Base-by-base conservation (phyloP, 2,797 vertebrate species). In the Amblyraja radiata region DNA sequence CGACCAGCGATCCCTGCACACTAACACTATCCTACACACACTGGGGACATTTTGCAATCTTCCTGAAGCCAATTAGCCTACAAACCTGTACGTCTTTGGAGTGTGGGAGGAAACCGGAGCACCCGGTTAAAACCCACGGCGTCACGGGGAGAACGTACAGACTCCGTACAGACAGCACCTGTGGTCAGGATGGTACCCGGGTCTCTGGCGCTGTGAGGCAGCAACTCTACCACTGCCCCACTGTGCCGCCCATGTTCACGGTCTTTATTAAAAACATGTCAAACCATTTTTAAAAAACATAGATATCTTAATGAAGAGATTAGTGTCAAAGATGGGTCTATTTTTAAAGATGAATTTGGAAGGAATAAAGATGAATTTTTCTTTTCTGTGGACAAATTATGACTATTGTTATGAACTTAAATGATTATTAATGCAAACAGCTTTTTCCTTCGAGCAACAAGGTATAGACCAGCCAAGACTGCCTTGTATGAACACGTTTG, bases 401-500 rank as follows among this genome's bases (percentile, higher is more conserved):
- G 11, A 86, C 11, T 86, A 61, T 79, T 39, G 32, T n/a, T 90
- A 28, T 92, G 71, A 92, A 92, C 46, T 74, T 92, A 92, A 54
- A 61, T n/a, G 58, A 92, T 23, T 96, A 96, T 95, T 96, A 96
- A 96, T 96, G 96, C 97, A 96, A 97, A 96, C 96, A 96, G 96
- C 96, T 96, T 95, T 97, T 94, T 96, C 96, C 96, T 97, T 96
- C 97, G 96, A 95, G 96, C 96, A 97, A 96, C 96, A 96, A 96
- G 96, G 96, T 97, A 96, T 96, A 97, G 96, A 96, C 96, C 97
- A 97, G 97, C 97, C 97, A 97, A 97, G 97, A 97, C 97, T 97
- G 97, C 97, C 97, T 97, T 97, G 97, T 97, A 97, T 96, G 97
- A 97, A 97, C 97, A 97, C 96, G 97, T 98, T 98, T 98, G 97